Conservation (phyloP, 1,140 invertebrate genomes). For the Neodiprion virginianus region DNA sequence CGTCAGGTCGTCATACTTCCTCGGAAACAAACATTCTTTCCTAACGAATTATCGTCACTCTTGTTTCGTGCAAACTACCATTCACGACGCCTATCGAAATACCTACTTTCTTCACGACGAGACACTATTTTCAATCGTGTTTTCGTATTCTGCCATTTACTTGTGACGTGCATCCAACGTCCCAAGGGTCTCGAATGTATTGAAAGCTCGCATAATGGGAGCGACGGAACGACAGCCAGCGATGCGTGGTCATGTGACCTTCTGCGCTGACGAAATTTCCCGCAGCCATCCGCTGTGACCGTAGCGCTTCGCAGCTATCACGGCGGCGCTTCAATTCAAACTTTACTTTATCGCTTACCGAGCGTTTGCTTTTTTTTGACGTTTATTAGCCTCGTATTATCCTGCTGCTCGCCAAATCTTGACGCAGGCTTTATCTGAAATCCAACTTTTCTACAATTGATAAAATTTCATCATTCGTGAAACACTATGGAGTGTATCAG, state of each 20-base stretch:
- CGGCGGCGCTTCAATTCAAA: not conserved
- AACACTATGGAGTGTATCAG: slow-evolving; percentile 46
- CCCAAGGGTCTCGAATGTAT: not conserved
- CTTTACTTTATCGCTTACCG: not conserved
- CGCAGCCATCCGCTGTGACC: not conserved
- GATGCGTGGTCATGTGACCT: not conserved
- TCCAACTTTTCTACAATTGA: too few relatives aligned
- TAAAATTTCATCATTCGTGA: too few relatives aligned
- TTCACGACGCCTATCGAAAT: not conserved
- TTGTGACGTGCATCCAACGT: not conserved
- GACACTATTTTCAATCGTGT: not conserved
- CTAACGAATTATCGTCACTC: not conserved
- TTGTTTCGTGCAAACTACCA: not conserved
- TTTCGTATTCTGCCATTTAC: not conserved
- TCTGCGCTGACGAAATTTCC: not conserved
- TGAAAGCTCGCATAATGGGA: not conserved
- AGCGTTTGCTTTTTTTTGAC: too few relatives aligned
- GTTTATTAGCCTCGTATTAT: too few relatives aligned
- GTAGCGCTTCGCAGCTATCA: not conserved
- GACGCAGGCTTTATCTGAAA: too few relatives aligned
- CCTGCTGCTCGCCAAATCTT: too few relatives aligned
- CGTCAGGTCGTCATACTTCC: not conserved
- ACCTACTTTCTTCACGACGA: not conserved
- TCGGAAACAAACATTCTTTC: not conserved
- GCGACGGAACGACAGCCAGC: slow-evolving; percentile 3